These are phyloP conservation scores for Okamejei kenojei DNA, from an alignment of 2,797 vertebrate species.

Conservation along the genomic window DNA sequence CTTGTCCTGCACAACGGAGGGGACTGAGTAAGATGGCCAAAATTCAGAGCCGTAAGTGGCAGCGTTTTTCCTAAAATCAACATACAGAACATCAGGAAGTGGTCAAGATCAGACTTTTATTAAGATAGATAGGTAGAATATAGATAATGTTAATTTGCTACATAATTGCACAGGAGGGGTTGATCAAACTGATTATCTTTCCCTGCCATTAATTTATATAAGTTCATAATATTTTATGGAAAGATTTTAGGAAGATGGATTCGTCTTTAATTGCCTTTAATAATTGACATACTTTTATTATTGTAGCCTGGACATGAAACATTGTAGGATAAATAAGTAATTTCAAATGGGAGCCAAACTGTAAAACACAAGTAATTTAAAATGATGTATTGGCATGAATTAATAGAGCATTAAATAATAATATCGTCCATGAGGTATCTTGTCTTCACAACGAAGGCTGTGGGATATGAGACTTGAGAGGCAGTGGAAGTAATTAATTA, in stretches of 20 bases:
- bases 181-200: neutral
- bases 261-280: neutral
- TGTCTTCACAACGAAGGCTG: neutral
- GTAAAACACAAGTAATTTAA: neutral
- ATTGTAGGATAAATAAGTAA: neutral
- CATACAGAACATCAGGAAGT: no score
- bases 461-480: neutral
- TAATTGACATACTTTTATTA: neutral
- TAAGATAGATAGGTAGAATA: no score
- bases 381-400: neutral
- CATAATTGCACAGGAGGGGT: no score
- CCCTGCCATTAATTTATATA: neutral
- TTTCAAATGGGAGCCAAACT: neutral
- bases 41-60: no score
- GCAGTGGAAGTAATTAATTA: neutral
- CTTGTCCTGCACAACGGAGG: no score
- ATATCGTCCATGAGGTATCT: neutral
- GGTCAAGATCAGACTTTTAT: no score
- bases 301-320: neutral
- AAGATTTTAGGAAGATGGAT: neutral
- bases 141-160: neutral
- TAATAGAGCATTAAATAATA: neutral
- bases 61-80: no score
- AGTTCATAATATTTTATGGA: neutral
- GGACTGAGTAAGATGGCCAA: no score